phyloP scores from a whole-genome alignment of 2,888 invertebrate genomes.

The Athrips mouffetella region DNA sequence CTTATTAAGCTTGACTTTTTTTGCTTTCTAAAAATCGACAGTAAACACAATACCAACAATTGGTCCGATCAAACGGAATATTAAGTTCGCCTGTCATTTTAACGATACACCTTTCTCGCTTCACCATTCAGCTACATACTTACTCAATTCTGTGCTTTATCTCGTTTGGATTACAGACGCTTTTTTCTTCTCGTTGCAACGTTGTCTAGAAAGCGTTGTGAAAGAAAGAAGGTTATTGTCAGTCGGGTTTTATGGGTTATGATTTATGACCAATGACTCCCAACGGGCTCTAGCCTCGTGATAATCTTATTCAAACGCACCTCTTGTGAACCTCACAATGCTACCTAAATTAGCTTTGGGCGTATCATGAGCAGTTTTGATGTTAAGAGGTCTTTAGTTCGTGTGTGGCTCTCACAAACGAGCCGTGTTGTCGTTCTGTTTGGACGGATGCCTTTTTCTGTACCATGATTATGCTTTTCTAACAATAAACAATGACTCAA shows the following conservation, averaged over 20 bases:
- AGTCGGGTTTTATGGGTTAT: conserved; percentile 76
- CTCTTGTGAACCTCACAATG: conserved; percentile 73
- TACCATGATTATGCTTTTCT: conserved; percentile 40
- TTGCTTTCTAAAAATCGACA: conserved; percentile 67
- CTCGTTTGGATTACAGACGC: conserved; percentile 22
- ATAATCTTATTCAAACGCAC: conserved; percentile 74
- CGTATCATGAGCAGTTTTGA: conserved; percentile 56
- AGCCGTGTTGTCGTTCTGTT: conserved; percentile 50
- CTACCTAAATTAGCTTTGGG: conserved; percentile 77
- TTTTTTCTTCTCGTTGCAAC: conserved; percentile 25
- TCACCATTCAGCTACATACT: conserved; percentile 34
- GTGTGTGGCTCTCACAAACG: conserved; percentile 61
- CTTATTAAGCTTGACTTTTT: conserved; percentile 51
- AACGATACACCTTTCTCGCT: conserved; percentile 58
- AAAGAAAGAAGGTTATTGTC: conserved; percentile 70
- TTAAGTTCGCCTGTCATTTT: conserved; percentile 77
- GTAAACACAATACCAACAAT: conserved; percentile 75
- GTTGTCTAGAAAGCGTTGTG: conserved; percentile 57
- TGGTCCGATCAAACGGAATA: conserved; percentile 77
- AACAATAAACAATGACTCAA: conserved; percentile 39
- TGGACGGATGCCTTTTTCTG: conserved; percentile 39
- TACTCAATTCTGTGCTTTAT: conserved; percentile 31
- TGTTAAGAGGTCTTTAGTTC: conserved; percentile 44
- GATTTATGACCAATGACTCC: conserved; percentile 78
- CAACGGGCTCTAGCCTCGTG: conserved; percentile 71